Conservation (phyloP, 1,140 invertebrate species). For the Solenopsis invicta region DNA sequence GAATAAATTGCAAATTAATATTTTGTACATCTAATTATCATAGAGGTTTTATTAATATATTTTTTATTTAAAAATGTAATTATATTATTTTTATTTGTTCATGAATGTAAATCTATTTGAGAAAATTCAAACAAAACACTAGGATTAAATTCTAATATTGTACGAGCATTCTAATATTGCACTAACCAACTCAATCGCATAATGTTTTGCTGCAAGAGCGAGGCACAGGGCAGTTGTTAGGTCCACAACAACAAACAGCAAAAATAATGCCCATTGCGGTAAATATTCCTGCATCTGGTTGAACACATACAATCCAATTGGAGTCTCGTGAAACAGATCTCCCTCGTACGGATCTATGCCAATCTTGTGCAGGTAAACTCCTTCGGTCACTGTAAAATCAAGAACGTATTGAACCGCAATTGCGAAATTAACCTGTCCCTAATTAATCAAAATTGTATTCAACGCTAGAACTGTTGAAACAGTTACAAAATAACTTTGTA, state of each 20-base stretch:
- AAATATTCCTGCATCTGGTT: constrained; percentile 90
- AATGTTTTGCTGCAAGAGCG: constrained; percentile 90
- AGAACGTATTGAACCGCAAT: constrained; percentile 57
- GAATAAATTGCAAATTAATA: too few relatives aligned
- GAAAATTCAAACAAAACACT: too few relatives aligned
- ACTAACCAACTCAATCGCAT: constrained; percentile 89
- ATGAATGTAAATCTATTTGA: too few relatives aligned
- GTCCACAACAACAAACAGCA: constrained; percentile 92
- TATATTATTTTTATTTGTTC: too few relatives aligned
- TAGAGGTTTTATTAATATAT: too few relatives aligned
- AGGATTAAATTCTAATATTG: constrained; percentile 32
- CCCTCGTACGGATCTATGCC: constrained; percentile 96
- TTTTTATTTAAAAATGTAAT: too few relatives aligned
- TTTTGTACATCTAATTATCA: too few relatives aligned
- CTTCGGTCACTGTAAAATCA: constrained; percentile 92
- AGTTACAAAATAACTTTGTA: neutral
- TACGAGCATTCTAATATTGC: constrained; percentile 69
- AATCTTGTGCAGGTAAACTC: constrained; percentile 92
- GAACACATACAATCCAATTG: constrained; percentile 91
- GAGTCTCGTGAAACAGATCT: constrained; percentile 97
- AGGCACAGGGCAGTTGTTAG: constrained; percentile 91
- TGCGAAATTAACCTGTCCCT: neutral
- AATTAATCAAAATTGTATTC: neutral
- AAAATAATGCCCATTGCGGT: constrained; percentile 86
- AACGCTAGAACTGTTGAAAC: neutral